Percentiles rank a stretch among this genome's conserved stretches.
Evolutionary conservation across 2,113 vertebrate species (phyloP).

Genomic region (Nematolebias whitei): DNA sequence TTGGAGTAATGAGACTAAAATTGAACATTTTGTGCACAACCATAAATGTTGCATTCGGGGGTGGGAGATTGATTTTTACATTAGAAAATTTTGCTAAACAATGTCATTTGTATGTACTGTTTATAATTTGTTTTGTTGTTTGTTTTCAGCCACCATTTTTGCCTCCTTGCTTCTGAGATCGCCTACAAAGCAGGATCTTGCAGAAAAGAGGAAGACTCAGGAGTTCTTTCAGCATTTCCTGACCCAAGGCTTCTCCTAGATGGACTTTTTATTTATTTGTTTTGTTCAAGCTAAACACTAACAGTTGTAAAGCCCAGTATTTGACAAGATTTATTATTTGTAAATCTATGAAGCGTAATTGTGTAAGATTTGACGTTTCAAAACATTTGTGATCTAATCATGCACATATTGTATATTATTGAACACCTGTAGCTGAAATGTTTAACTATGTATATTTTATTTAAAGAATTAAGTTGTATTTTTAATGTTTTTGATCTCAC

Average conservation of each 20-base stretch:
- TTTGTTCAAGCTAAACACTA: constrained; percentile 60
- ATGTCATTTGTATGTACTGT: constrained; percentile 9
- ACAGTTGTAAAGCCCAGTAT: constrained; percentile 64
- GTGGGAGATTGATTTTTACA: too few relatives aligned
- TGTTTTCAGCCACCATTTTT: constrained; percentile 88
- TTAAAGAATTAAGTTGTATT: constrained; percentile 74
- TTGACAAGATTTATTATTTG: constrained; percentile 68
- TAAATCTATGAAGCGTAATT: constrained; percentile 49
- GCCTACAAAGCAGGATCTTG: constrained; percentile 77
- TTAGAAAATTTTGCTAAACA: too few relatives aligned
- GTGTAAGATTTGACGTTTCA: constrained; percentile 34
- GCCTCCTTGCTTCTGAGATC: constrained; percentile 87
- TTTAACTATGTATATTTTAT: constrained; percentile 73
- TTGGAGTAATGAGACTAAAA: too few relatives aligned
- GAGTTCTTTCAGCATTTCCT: constrained; percentile 92
- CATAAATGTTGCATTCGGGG: too few relatives aligned
- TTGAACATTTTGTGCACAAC: too few relatives aligned
- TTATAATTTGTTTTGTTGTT: constrained; percentile 28
- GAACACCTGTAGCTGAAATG: constrained; percentile 54
- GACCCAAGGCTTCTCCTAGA: constrained; percentile 60
- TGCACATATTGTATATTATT: constrained; percentile 60
- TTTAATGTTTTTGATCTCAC: constrained; percentile 64
- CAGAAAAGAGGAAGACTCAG: constrained; percentile 88
- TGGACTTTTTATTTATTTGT: too few relatives aligned
- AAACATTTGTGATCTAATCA: constrained; percentile 41